Evolutionary conservation across 2,888 invertebrate species (phyloP).

Genomic region (Hirtodrosophila confusa): DNA sequence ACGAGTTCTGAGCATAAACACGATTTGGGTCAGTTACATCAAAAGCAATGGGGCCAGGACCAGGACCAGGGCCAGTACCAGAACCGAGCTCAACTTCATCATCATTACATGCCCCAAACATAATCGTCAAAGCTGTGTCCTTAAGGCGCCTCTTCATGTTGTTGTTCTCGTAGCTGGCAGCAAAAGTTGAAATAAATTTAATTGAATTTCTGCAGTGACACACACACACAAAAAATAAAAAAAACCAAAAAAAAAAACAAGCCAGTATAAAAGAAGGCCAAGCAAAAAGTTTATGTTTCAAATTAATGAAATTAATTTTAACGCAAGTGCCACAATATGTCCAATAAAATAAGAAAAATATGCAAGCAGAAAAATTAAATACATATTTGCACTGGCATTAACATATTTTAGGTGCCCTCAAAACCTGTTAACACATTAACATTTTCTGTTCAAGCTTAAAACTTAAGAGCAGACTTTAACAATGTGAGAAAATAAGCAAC

Average conservation of each 20-base stretch:
- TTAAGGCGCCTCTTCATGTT: constrained; percentile 42
- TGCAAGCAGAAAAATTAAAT: background rate
- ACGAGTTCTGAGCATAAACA: constrained; percentile 34
- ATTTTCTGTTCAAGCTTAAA: too few relatives aligned
- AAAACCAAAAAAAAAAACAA: constrained; percentile 11
- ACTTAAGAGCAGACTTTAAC: too few relatives aligned
- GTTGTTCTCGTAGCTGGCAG: constrained; percentile 52
- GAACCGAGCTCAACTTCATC: constrained; percentile 51
- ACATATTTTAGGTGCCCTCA: too few relatives aligned
- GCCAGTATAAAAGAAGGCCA: constrained; percentile 13
- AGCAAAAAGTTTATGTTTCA: constrained; percentile 56
- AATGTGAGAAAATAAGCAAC: too few relatives aligned
- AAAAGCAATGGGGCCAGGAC: constrained; percentile 62
- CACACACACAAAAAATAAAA: constrained; percentile 36
- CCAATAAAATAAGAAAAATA: background rate
- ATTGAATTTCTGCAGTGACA: constrained; percentile 79
- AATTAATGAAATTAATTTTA: constrained; percentile 75
- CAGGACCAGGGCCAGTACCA: constrained; percentile 1
- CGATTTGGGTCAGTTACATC: constrained; percentile 79
- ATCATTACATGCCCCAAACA: constrained; percentile 54
- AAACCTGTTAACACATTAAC: too few relatives aligned
- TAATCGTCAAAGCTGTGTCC: constrained; percentile 58
- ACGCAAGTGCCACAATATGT: constrained; percentile 41
- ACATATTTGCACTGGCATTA: too few relatives aligned
- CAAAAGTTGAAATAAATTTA: constrained; percentile 78